A percentile compares a stretch with the other conserved stretches of the same genome.
Conservation (phyloP, 2,888 invertebrate genomes). For the Agrotis clavis region DNA sequence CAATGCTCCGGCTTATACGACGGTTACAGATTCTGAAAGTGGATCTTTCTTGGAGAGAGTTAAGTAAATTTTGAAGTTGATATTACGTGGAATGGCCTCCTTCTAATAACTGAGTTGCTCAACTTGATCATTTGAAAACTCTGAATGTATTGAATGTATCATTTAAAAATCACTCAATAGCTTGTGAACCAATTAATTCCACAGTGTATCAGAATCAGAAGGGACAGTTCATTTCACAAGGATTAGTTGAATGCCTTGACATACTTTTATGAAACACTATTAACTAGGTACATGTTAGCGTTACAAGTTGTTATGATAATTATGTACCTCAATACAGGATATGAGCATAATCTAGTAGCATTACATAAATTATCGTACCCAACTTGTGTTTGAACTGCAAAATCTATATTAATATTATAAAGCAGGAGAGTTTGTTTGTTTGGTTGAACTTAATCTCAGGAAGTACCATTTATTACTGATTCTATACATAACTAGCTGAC, state of each 20-base stretch:
- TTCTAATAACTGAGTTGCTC: not conserved
- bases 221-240: slow-evolving; percentile 45
- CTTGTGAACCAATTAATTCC: slow-evolving; percentile 7
- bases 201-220: slow-evolving; percentile 1
- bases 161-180: slow-evolving; percentile 14
- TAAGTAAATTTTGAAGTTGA: not conserved
- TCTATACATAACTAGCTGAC: no score
- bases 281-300: not conserved
- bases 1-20: no score
- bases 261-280: slow-evolving; percentile 32
- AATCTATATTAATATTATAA: not conserved
- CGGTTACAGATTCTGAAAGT: not conserved
- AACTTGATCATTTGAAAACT: slow-evolving; percentile 11
- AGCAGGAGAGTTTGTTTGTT: no score
- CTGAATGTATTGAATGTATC: not conserved
- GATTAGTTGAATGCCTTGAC: slow-evolving; percentile 50
- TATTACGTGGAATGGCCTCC: not conserved
- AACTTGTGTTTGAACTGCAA: not conserved
- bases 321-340: slow-evolving; percentile 39
- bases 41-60: not conserved
- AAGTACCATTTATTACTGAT: no score
- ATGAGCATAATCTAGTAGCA: slow-evolving; percentile 47
- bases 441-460: no score
- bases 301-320: slow-evolving; percentile 40
- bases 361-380: slow-evolving; percentile 1